Conservation (phyloP, 2,113 vertebrate genomes). For the Isurus oxyrinchus region DNA sequence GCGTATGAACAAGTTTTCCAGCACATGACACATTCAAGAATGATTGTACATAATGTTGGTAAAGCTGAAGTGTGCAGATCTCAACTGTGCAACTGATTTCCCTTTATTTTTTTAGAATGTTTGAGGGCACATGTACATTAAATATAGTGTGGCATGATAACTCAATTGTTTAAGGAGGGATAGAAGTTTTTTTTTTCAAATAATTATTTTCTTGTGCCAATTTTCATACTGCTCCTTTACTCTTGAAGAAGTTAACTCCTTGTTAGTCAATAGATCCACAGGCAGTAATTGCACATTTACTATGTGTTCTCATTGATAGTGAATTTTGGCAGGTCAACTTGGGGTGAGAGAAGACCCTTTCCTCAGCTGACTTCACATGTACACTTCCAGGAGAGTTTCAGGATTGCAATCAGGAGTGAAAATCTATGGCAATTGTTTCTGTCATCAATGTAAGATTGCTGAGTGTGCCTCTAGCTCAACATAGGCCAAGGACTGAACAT, state of each 20-base stretch:
- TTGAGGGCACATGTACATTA: no score
- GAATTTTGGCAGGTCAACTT: background rate
- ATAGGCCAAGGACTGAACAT: background rate
- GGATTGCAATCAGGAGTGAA: background rate
- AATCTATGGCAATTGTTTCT: background rate
- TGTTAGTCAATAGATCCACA: background rate
- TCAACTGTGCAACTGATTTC: background rate
- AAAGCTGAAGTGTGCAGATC: background rate
- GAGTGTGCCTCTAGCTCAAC: background rate
- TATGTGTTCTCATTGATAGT: background rate
- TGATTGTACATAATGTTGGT: background rate
- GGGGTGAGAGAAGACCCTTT: background rate
- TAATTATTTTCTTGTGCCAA: background rate
- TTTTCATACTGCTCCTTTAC: background rate
- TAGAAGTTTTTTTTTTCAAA: background rate
- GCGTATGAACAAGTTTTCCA: constrained; percentile 28
- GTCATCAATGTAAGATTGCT: background rate
- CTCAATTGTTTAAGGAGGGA: background rate
- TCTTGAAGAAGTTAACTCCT: background rate
- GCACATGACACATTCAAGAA: constrained; percentile 15
- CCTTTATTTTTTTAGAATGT: background rate
- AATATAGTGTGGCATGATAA: background rate
- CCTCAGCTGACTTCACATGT: background rate
- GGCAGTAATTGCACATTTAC: background rate
- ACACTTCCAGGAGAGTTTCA: background rate